These are phyloP conservation scores for Macrosiphum euphorbiae DNA, from an alignment of 2,888 invertebrate genomes.

Conservation along the genomic window DNA sequence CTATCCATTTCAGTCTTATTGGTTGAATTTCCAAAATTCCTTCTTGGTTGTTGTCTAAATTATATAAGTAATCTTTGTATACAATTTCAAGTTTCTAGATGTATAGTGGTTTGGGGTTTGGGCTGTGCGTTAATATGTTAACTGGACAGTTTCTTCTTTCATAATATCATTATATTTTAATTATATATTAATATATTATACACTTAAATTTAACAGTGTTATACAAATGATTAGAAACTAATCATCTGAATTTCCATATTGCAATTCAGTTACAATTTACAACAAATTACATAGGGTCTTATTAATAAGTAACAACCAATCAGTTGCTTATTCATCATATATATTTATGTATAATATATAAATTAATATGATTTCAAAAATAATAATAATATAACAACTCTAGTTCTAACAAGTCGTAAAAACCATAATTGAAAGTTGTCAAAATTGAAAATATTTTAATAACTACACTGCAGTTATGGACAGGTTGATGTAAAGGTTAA, in stretches of 20 bases:
- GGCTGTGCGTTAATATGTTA: background rate
- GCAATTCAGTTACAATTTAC: background rate
- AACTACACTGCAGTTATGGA: background rate
- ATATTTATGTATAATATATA: background rate
- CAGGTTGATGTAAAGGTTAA: background rate
- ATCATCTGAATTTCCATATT: background rate
- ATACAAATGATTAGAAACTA: background rate
- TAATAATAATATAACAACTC: background rate
- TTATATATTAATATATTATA: background rate
- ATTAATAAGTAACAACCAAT: background rate
- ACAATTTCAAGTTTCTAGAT: background rate
- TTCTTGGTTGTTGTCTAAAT: background rate
- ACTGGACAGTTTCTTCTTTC: background rate
- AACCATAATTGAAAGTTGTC: background rate
- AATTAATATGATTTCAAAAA: background rate
- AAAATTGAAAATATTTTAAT: background rate
- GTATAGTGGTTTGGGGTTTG: background rate
- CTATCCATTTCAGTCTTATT: background rate
- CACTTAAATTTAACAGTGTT: background rate
- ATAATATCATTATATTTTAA: background rate
- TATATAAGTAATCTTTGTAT: background rate
- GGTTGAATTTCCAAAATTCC: background rate
- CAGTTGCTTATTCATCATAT: background rate
- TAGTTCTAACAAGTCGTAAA: background rate
- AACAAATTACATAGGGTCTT: background rate